Evolutionary conservation across 2,113 vertebrate genomes (phyloP), one percentile per base, ranked within the genome.

Genomic region (Heliornis fulica): DNA sequence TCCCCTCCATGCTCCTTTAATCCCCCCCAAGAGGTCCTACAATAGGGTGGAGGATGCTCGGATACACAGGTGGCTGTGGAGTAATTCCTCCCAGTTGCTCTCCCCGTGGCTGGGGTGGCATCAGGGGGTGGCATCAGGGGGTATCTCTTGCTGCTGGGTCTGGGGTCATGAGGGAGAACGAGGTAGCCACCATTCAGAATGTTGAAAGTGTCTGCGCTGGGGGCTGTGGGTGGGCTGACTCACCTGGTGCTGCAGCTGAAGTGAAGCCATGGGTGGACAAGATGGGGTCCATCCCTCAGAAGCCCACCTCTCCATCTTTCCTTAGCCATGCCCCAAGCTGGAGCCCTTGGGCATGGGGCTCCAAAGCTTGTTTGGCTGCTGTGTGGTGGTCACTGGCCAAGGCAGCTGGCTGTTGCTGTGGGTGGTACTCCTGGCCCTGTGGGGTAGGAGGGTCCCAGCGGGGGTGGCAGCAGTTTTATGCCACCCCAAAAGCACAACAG

Each of bases 341-440:
- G 13, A 85, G 21, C 28, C 48, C 23, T 12, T 0, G 0, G 38
- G 7, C 32, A 46, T 1, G 0, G 31, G 0, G 2, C 50, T 91
- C 60, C 38, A 31, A 28, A 89, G 57, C 13, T 31, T 40, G 17
- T 40, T 65, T 82, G 60, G 74, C 53, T 53, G 29, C 61, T 68
- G 50, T 0, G 0, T 57, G n/a, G 25, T 2, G 3, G 40, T 69
- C 36, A 11, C 1, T 1, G 21, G 32, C 25, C 63, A 31, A 68
- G 43, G 46, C 4, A 14, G 28, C 17, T 1, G 6, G 29, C 40
- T 54, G 19, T 61, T 74, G 48, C 61, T 0, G 11, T 64, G 45
- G 57, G 28, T 91, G 84, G n/a, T 70, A 20, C 38, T 50, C 45
- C 38, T 53, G 45, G n/a, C 40, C 36, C 28, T 29, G 7, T 10